These are phyloP conservation scores for Oligia latruncula DNA, from an alignment of 2,888 invertebrate genomes.

Conservation along the genomic window DNA sequence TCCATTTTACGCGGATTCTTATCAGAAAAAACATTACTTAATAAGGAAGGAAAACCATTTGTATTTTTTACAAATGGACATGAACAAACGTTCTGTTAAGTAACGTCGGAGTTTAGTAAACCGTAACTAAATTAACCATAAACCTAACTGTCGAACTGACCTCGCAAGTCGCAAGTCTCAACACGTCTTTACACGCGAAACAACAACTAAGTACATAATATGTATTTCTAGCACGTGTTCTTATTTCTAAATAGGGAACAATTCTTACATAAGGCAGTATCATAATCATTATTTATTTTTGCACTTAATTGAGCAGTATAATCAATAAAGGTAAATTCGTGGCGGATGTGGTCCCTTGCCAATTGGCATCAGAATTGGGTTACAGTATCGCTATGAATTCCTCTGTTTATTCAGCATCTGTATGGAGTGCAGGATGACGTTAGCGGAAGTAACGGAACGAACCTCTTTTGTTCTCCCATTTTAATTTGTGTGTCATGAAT, in stretches of 20 bases:
- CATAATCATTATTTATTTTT: slow-evolving; percentile 54
- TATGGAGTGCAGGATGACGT: slow-evolving; percentile 72
- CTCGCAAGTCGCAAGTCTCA: slow-evolving; percentile 47
- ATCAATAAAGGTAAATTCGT: slow-evolving; percentile 57
- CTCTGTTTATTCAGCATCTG: slow-evolving; percentile 74
- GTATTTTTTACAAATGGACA: slow-evolving; percentile 48
- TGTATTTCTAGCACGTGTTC: slow-evolving; percentile 43
- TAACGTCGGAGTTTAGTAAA: slow-evolving; percentile 41
- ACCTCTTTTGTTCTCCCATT: slow-evolving; percentile 75
- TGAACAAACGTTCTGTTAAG: slow-evolving; percentile 46
- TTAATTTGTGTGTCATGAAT: slow-evolving; percentile 78
- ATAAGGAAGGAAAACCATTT: slow-evolving; percentile 44
- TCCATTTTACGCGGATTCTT: slow-evolving; percentile 16
- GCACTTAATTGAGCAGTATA: slow-evolving; percentile 44
- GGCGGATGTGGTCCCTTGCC: slow-evolving; percentile 63
- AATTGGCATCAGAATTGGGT: slow-evolving; percentile 72
- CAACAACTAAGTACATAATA: slow-evolving; percentile 10
- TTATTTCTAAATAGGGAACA: slow-evolving; percentile 35
- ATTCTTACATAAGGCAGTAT: slow-evolving; percentile 25
- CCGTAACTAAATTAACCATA: slow-evolving; percentile 55
- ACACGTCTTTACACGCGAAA: slow-evolving; percentile 38
- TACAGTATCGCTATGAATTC: slow-evolving; percentile 67
- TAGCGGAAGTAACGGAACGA: slow-evolving; percentile 79
- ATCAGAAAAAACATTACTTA: slow-evolving; percentile 25
- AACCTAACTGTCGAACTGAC: slow-evolving; percentile 46